A percentile compares a stretch with the other conserved stretches of the same genome.
Conservation (phyloP, 2,113 vertebrate genomes). For the Cyphomyrus discorhynchus region DNA sequence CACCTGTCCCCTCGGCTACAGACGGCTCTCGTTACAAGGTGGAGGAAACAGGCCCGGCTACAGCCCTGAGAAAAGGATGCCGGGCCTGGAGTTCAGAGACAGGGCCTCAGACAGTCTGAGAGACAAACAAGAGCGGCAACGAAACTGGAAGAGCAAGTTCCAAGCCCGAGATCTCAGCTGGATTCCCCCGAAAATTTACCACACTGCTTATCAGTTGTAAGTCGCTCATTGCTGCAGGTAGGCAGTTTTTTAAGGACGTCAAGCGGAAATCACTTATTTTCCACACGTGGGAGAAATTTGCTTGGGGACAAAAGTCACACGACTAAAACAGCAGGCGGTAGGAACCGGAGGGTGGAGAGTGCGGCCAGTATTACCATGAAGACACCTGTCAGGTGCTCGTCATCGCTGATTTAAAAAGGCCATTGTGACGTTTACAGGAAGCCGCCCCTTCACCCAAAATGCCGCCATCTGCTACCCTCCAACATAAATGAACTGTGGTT, state of each 20-base stretch:
- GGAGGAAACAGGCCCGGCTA: neutral
- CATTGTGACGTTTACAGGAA: neutral
- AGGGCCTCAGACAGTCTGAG: neutral
- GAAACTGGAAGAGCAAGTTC: neutral
- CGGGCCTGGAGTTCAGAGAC: neutral
- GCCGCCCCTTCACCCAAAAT: neutral
- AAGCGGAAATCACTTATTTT: slow-evolving; percentile 8
- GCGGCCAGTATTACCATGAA: neutral
- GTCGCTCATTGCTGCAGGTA: neutral
- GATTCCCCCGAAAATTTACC: neutral
- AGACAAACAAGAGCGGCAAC: neutral
- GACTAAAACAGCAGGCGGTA: neutral
- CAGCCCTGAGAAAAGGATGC: neutral
- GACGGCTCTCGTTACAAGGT: neutral
- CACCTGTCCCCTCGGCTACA: slow-evolving; percentile 5
- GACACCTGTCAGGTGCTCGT: neutral
- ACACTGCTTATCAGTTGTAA: neutral
- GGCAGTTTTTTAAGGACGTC: neutral
- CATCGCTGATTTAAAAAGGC: neutral
- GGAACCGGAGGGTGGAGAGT: neutral
- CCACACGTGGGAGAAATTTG: neutral
- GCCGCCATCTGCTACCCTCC: neutral
- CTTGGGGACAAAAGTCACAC: slow-evolving; percentile 4
- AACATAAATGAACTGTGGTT: neutral
- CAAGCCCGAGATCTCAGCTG: neutral